A percentile compares a stretch with the other conserved stretches of the same genome.
phyloP scores from a whole-genome alignment of 2,797 vertebrate species.

The Uromys caudimaculatus region DNA sequence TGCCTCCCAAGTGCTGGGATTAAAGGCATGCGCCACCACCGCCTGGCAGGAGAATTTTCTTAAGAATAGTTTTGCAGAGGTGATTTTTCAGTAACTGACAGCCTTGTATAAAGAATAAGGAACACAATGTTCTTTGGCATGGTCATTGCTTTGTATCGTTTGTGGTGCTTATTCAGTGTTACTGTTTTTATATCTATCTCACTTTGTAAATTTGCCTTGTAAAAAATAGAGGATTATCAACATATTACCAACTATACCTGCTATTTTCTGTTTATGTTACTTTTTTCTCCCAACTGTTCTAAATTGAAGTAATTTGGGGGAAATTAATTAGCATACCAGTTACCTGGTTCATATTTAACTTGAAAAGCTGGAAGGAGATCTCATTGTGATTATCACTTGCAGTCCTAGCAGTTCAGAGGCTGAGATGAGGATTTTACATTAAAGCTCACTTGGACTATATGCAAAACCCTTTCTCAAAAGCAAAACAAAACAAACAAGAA shows the following conservation, averaged over 20 bases:
- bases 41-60: neutral
- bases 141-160: neutral
- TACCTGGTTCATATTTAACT: neutral
- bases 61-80: neutral
- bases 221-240: neutral
- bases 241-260: neutral
- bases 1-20: too few species aligned
- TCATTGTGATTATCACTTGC: neutral
- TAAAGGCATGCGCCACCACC: too few species aligned
- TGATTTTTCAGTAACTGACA: neutral
- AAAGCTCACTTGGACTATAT: neutral
- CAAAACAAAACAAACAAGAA: neutral
- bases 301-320: neutral
- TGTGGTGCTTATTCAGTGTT: neutral
- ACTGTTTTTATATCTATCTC: neutral
- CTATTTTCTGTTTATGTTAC: neutral
- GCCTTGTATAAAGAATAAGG: too few species aligned
- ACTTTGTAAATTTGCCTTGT: neutral
- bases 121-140: neutral
- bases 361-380: neutral
- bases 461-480: neutral
- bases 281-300: neutral
- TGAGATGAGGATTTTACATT: neutral
- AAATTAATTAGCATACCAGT: neutral
- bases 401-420: neutral